A percentile compares a stretch with the other conserved stretches of the same genome.
These are phyloP conservation scores for Pitta sordida DNA, from an alignment of 2,113 vertebrate species.

Conservation along the genomic window DNA sequence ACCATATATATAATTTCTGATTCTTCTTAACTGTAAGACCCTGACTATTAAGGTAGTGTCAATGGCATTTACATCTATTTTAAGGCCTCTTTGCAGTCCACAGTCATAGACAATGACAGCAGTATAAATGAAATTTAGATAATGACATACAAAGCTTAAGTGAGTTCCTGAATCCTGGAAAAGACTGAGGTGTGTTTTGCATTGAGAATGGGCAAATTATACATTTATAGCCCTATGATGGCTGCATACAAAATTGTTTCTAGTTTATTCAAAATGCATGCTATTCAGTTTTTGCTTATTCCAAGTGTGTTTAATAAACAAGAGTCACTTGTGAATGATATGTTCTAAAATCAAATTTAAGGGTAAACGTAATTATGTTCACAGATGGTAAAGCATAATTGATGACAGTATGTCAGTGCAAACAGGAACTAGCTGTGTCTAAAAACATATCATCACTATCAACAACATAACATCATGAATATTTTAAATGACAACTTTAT, in stretches of 20 bases:
- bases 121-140: background rate
- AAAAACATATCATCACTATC: slow-evolving; percentile 57
- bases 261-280: slow-evolving; percentile 9
- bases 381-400: slow-evolving; percentile 76
- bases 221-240: background rate
- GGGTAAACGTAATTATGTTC: slow-evolving; percentile 72
- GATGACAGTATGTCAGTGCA: slow-evolving; percentile 67
- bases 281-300: slow-evolving; percentile 45
- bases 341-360: slow-evolving; percentile 71
- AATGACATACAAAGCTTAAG: background rate
- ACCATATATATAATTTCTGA: background rate
- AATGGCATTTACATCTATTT: background rate
- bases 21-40: background rate
- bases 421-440: slow-evolving; percentile 69
- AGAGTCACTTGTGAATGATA: slow-evolving; percentile 66
- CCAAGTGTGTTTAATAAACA: slow-evolving; percentile 66
- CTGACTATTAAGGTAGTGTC: background rate
- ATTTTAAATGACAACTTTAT: slow-evolving; percentile 30
- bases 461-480: slow-evolving; percentile 52
- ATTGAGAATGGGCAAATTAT: background rate
- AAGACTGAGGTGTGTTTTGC: background rate
- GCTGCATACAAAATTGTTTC: background rate
- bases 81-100: background rate
- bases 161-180: background rate
- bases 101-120: background rate